A percentile compares a stretch with the other conserved stretches of the same genome.
Evolutionary conservation across 2,888 invertebrate genomes (phyloP).

Genomic region (Ceraclea dissimilis): DNA sequence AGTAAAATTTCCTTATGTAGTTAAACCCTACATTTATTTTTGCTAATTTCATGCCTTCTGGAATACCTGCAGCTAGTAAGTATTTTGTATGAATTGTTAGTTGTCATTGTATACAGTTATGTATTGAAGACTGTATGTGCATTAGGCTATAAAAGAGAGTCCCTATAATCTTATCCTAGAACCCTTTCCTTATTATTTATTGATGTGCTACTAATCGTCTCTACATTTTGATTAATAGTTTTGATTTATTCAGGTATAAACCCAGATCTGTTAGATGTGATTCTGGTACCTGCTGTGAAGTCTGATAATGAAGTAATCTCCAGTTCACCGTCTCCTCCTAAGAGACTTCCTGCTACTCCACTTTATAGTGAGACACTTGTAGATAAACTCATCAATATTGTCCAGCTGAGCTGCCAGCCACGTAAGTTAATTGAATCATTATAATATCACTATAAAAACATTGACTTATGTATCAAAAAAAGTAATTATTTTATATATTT

Average conservation of each 20-base stretch:
- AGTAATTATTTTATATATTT: not conserved
- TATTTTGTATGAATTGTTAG: too few species aligned
- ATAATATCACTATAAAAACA: not conserved
- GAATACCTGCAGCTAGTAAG: too few species aligned
- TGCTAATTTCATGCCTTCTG: too few species aligned
- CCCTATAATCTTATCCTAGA: too few species aligned
- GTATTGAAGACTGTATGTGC: too few species aligned
- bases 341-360: constrained; percentile 38
- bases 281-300: constrained; percentile 58
- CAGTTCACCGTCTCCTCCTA: constrained; percentile 26
- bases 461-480: not conserved
- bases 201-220: too few species aligned
- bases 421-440: constrained; percentile 41
- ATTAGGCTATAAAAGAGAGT: too few species aligned
- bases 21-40: too few species aligned
- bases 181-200: too few species aligned
- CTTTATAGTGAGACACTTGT: constrained; percentile 78
- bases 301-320: constrained; percentile 6
- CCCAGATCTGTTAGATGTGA: constrained; percentile 70
- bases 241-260: constrained; percentile 59
- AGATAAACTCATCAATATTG: constrained; percentile 75
- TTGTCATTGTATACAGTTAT: too few species aligned
- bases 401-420: constrained; percentile 77
- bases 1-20: too few species aligned
- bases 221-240: too few species aligned